Conservation (phyloP, 2,888 invertebrate species). For the Plagiodera versicolora region DNA sequence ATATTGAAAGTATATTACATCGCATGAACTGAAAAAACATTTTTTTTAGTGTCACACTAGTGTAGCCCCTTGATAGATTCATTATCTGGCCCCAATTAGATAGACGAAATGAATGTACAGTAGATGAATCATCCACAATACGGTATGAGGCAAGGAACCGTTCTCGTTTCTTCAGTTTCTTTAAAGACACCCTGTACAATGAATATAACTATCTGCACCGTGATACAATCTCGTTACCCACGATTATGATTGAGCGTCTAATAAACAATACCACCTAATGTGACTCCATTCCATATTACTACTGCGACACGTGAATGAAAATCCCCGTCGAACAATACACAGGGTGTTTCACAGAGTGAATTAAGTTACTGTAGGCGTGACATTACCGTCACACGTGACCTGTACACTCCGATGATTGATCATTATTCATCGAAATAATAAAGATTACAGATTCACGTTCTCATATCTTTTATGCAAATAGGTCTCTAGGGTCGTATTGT, state of each 20-base stretch:
- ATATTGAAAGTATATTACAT: too few species aligned
- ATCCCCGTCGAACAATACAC: constrained; percentile 18
- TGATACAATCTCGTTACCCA: neutral
- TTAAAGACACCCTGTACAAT: too few species aligned
- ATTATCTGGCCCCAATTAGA: too few species aligned
- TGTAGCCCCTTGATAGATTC: too few species aligned
- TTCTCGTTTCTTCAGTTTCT: too few species aligned
- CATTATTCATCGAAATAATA: constrained; percentile 48
- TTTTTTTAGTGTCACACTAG: too few species aligned
- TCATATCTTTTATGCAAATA: constrained; percentile 42
- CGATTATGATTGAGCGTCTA: neutral
- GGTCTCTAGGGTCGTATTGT: constrained; percentile 30
- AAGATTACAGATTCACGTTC: constrained; percentile 43
- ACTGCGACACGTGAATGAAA: neutral
- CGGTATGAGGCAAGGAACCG: too few species aligned
- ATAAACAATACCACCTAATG: neutral
- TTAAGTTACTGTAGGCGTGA: constrained; percentile 47
- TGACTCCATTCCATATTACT: neutral
- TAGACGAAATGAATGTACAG: too few species aligned
- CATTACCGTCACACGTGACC: constrained; percentile 47
- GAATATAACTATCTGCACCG: too few species aligned
- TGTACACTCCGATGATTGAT: constrained; percentile 47
- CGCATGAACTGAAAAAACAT: too few species aligned
- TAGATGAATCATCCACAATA: too few species aligned
- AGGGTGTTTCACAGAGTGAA: constrained; percentile 37